phyloP scores from a whole-genome alignment of 2,888 invertebrate genomes.

The Limulus polyphemus region DNA sequence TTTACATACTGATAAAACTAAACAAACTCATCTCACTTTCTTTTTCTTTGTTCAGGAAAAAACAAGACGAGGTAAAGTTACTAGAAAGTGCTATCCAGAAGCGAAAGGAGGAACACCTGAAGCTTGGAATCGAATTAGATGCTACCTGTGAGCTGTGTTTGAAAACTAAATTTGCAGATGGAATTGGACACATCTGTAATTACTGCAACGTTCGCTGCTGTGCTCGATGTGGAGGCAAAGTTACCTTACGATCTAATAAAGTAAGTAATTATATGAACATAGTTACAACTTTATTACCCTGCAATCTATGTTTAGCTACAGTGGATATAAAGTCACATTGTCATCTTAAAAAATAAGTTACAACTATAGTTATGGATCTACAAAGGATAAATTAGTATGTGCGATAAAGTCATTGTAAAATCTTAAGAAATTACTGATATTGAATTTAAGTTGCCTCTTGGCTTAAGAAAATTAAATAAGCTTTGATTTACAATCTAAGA shows the following conservation, averaged over 20 bases:
- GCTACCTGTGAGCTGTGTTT: conserved; percentile 98
- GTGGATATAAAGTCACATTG: too few relatives aligned
- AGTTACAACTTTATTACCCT: too few relatives aligned
- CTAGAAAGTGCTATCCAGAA: conserved; percentile 80
- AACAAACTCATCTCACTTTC: not conserved
- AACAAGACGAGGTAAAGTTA: conserved; percentile 80
- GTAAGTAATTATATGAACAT: conserved; percentile 45
- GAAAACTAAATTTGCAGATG: conserved; percentile 99
- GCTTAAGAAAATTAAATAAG: too few relatives aligned
- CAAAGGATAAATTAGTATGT: too few relatives aligned
- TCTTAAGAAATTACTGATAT: too few relatives aligned
- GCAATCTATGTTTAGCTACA: too few relatives aligned
- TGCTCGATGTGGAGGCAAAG: conserved; percentile 94
- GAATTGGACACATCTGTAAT: conserved; percentile 95
- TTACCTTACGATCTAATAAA: conserved; percentile 86
- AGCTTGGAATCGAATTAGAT: conserved; percentile 55
- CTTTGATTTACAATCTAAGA: too few relatives aligned
- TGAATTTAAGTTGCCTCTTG: too few relatives aligned
- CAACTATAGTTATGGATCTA: too few relatives aligned
- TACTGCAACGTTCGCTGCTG: conserved; percentile 95
- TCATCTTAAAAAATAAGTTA: too few relatives aligned
- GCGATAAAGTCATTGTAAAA: too few relatives aligned
- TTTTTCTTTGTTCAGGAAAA: conserved; percentile 51
- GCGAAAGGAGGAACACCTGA: conserved; percentile 81
- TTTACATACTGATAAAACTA: too few relatives aligned